Evolutionary conservation across 2,797 vertebrate genomes (phyloP).

Genomic region (Labeo calbasu): DNA sequence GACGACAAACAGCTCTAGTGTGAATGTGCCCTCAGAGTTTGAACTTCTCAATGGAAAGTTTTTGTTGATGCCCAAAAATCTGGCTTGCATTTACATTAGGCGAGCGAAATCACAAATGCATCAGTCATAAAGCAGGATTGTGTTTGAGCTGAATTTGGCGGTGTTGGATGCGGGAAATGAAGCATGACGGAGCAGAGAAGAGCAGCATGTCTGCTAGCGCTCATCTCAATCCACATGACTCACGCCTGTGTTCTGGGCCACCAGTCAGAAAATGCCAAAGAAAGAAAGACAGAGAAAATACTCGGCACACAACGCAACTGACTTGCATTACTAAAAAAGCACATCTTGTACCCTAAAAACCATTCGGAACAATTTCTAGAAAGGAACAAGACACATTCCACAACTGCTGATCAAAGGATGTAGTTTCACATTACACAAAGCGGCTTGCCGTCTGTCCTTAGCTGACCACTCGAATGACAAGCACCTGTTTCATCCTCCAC

Average conservation of each 20-base stretch:
- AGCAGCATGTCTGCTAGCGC: background rate
- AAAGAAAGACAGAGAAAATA: conserved; percentile 1
- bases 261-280: conserved; percentile 67
- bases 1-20: background rate
- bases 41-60: conserved; percentile 14
- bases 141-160: conserved; percentile 8
- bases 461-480: conserved; percentile 49
- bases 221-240: conserved; percentile 61
- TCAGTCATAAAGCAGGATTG: conserved; percentile 5
- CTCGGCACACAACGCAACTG: background rate
- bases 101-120: conserved; percentile 24
- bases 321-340: background rate
- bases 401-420: background rate
- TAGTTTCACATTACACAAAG: background rate
- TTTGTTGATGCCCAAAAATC: conserved; percentile 28
- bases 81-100: conserved; percentile 24
- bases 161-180: conserved; percentile 1
- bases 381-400: background rate
- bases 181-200: conserved; percentile 11
- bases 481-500: conserved; percentile 54
- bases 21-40: background rate
- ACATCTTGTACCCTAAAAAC: background rate
- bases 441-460: conserved; percentile 22
- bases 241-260: conserved; percentile 70
- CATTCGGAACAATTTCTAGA: background rate